Evolutionary conservation across 1,140 invertebrate genomes (phyloP).

Genomic region (Eumeta japonica): DNA sequence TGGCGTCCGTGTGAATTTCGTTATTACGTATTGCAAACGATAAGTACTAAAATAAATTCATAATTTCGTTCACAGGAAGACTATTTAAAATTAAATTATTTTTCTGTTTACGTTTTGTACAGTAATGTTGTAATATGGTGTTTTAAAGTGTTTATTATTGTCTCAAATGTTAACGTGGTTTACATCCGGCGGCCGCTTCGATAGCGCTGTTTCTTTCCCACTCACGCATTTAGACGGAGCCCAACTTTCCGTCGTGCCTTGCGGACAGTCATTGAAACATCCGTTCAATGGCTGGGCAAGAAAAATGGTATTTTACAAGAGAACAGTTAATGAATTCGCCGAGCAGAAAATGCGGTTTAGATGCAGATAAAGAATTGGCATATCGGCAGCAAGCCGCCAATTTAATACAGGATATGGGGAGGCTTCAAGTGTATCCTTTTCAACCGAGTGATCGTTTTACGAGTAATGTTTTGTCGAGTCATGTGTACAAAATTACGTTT

Average conservation of each 20-base stretch:
- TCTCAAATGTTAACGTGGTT: conserved; percentile 52
- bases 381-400: conserved; percentile 95
- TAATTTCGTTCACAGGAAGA: conserved; percentile 1
- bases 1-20: conserved; percentile 51
- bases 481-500: conserved; percentile 45
- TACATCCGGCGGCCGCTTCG: conserved; percentile 48
- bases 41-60: conserved; percentile 4
- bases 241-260: conserved; percentile 47
- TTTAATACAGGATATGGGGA: conserved; percentile 96
- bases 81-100: conserved; percentile 7
- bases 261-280: conserved; percentile 50
- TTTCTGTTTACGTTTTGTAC: conserved; percentile 25
- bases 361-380: conserved; percentile 87
- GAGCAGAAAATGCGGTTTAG: conserved; percentile 84
- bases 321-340: conserved; percentile 86
- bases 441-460: conserved; percentile 24
- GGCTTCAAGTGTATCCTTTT: conserved; percentile 85
- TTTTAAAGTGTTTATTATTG: conserved; percentile 37
- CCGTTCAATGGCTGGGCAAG: conserved; percentile 56
- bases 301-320: conserved; percentile 89
- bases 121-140: conserved; percentile 25
- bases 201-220: conserved; percentile 51
- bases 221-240: conserved; percentile 50
- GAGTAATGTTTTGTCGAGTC: conserved; percentile 55
- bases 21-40: conserved; percentile 21